Conservation (phyloP, 2,797 vertebrate species). For the Dendrocincla tyrannina region DNA sequence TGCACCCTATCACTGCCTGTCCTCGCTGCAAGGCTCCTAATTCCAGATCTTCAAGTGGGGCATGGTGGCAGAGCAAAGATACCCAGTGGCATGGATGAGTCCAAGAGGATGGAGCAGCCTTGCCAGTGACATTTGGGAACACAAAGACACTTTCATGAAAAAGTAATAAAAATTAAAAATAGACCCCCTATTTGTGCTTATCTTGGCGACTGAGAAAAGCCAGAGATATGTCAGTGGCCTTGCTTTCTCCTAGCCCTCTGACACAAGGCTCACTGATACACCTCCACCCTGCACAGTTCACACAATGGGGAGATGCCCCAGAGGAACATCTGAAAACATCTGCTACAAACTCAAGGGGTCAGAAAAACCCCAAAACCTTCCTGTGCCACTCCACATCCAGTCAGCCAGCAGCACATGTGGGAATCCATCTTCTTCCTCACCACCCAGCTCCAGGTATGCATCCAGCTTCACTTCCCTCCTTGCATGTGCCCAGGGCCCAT, state of each 20-base stretch:
- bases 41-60: neutral
- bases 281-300: neutral
- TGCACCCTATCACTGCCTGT: neutral
- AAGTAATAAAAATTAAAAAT: neutral
- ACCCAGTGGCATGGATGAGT: neutral
- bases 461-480: neutral
- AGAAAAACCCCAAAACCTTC: neutral
- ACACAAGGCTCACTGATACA: neutral
- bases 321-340: neutral
- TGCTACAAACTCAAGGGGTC: neutral
- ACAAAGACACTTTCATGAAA: neutral
- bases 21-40: neutral
- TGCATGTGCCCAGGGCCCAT: neutral
- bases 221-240: neutral
- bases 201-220: neutral
- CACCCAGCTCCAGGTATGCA: neutral
- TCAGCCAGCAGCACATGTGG: neutral
- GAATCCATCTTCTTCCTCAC: neutral
- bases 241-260: neutral
- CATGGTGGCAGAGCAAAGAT: neutral
- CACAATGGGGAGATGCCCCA: neutral
- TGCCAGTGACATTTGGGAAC: neutral
- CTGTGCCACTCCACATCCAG: neutral
- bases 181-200: neutral
- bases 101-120: neutral